Evolutionary conservation across 2,888 invertebrate species (phyloP).

Genomic region (Drosophila sordidapex): DNA sequence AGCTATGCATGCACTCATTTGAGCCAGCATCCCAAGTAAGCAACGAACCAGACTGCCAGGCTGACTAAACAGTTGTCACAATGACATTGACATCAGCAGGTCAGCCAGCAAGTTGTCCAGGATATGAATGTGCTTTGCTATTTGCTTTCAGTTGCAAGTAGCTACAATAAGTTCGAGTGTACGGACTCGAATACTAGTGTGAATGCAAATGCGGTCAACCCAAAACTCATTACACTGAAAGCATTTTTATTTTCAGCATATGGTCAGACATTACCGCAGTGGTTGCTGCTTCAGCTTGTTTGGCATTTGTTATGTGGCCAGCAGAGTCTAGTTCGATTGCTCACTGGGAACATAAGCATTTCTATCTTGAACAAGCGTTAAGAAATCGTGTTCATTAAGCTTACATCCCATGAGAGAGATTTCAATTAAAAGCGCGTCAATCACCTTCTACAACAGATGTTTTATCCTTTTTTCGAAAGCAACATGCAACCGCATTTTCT

Average conservation of each 20-base stretch:
- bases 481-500: not conserved
- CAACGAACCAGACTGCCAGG: not conserved
- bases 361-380: constrained; percentile 13
- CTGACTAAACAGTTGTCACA: constrained; percentile 57
- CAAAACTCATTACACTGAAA: constrained; percentile 70
- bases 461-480: not conserved
- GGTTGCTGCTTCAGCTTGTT: constrained; percentile 26
- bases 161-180: constrained; percentile 2
- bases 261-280: constrained; percentile 30
- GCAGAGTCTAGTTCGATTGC: constrained; percentile 25
- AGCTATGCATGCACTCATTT: constrained; percentile 37
- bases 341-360: constrained; percentile 10
- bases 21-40: constrained; percentile 16
- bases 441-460: constrained; percentile 23
- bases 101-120: constrained; percentile 40
- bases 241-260: constrained; percentile 65
- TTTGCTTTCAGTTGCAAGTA: constrained; percentile 42
- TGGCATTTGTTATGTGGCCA: constrained; percentile 29
- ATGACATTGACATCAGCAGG: constrained; percentile 60
- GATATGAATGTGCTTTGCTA: constrained; percentile 56
- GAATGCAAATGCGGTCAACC: constrained; percentile 38
- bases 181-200: not conserved
- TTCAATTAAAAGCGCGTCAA: constrained; percentile 52
- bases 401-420: constrained; percentile 1
- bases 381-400: constrained; percentile 20